These are phyloP conservation scores for Falco naumanni DNA, from an alignment of 2,797 vertebrate genomes.

Conservation along the genomic window DNA sequence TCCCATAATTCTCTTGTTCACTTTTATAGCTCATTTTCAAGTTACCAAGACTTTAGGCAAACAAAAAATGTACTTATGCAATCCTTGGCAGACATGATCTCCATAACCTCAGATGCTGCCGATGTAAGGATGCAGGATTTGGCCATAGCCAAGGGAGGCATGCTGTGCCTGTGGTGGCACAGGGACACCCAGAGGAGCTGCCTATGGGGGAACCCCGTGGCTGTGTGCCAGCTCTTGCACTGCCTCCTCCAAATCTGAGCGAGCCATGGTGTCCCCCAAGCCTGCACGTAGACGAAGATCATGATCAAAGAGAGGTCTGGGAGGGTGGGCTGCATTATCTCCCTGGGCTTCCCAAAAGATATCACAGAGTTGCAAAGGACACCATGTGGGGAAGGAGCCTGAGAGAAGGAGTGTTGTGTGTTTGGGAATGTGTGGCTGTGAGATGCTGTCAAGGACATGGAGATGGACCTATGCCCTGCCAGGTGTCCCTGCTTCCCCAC, in stretches of 20 bases:
- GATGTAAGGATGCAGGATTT: background rate
- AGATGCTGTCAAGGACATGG: background rate
- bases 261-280: background rate
- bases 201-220: background rate
- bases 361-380: background rate
- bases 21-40: background rate
- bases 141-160: background rate
- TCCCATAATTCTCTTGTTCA: background rate
- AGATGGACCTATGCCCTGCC: background rate
- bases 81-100: background rate
- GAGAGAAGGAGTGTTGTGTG: background rate
- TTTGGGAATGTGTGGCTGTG: background rate
- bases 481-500: background rate
- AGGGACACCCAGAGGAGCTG: background rate
- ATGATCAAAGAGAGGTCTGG: background rate
- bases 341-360: background rate
- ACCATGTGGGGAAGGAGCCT: background rate
- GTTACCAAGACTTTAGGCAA: background rate
- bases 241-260: background rate
- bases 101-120: rapidly evolving
- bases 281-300: background rate
- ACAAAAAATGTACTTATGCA: background rate
- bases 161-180: background rate
- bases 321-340: background rate
- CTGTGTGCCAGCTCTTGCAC: background rate